Percentiles rank a stretch among this genome's conserved stretches.
phyloP scores from a whole-genome alignment of 2,113 vertebrate genomes.

The Thinocorus orbignyianus region DNA sequence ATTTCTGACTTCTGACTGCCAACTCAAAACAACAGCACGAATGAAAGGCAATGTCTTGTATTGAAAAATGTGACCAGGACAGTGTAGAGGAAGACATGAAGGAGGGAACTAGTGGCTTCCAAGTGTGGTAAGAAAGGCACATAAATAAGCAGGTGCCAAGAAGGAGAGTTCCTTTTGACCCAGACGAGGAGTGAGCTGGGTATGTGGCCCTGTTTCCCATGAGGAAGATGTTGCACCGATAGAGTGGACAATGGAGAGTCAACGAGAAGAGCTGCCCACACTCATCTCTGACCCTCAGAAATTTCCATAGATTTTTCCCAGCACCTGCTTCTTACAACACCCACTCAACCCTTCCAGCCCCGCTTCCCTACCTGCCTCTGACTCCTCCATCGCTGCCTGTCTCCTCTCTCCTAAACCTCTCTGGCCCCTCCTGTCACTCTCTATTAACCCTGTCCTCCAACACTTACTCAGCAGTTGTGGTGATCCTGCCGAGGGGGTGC shows the following conservation, averaged over 20 bases:
- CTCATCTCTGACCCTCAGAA: background rate
- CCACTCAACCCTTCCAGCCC: background rate
- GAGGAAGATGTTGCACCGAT: background rate
- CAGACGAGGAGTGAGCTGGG: background rate
- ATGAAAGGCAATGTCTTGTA: background rate
- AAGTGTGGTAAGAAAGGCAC: background rate
- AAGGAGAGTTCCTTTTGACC: background rate
- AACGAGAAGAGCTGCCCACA: background rate
- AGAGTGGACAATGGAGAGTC: background rate
- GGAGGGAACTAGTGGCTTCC: background rate
- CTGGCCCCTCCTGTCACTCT: background rate
- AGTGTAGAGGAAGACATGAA: background rate
- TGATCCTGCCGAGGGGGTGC: background rate
- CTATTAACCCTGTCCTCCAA: background rate
- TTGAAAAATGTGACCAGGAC: background rate
- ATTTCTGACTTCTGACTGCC: background rate
- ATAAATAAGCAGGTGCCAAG: background rate
- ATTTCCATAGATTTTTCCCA: background rate
- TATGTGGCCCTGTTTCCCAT: background rate
- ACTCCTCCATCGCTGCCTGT: accelerated
- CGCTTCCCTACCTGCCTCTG: background rate
- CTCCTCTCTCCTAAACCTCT: background rate
- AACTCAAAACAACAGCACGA: background rate
- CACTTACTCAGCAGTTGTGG: background rate
- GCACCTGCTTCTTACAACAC: background rate